Conservation (phyloP, 2,797 vertebrate genomes). For the Austrolebias charrua region DNA sequence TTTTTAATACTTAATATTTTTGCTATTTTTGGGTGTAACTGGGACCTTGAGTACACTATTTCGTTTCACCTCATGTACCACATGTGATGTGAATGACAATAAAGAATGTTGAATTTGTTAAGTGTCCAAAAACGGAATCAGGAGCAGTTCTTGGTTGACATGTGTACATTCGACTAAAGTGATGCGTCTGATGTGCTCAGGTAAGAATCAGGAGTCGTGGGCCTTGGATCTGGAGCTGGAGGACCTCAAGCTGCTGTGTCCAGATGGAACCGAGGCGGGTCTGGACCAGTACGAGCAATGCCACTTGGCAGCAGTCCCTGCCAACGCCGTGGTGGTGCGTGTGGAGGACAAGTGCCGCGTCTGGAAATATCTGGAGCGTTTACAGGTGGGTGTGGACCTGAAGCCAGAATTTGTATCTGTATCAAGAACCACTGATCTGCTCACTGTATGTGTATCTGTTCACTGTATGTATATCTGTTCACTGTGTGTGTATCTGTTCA, state of each 20-base stretch:
- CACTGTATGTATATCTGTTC: too few species aligned
- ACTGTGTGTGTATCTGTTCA: too few species aligned
- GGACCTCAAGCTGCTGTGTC: constrained; percentile 83
- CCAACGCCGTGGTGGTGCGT: constrained; percentile 82
- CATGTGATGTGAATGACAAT: too few species aligned
- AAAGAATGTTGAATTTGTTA: too few species aligned
- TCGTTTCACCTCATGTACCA: too few species aligned
- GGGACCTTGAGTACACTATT: too few species aligned
- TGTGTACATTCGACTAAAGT: neutral
- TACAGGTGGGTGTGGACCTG: constrained; percentile 72
- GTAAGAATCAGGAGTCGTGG: constrained; percentile 84
- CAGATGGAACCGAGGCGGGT: constrained; percentile 75
- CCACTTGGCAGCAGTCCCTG: constrained; percentile 80
- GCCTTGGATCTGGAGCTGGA: constrained; percentile 83
- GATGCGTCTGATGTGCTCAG: constrained; percentile 45
- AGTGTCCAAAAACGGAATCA: too few species aligned
- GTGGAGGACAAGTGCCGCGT: constrained; percentile 80
- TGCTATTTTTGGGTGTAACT: too few species aligned
- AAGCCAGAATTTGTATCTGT: neutral
- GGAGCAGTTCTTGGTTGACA: too few species aligned
- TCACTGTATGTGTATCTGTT: too few species aligned
- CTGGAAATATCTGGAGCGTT: constrained; percentile 82
- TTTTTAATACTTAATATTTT: too few species aligned
- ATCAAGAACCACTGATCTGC: too few species aligned
- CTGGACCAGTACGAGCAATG: constrained; percentile 71